Conservation (phyloP, 2,888 invertebrate genomes). For the Cremastinae sp. region DNA sequence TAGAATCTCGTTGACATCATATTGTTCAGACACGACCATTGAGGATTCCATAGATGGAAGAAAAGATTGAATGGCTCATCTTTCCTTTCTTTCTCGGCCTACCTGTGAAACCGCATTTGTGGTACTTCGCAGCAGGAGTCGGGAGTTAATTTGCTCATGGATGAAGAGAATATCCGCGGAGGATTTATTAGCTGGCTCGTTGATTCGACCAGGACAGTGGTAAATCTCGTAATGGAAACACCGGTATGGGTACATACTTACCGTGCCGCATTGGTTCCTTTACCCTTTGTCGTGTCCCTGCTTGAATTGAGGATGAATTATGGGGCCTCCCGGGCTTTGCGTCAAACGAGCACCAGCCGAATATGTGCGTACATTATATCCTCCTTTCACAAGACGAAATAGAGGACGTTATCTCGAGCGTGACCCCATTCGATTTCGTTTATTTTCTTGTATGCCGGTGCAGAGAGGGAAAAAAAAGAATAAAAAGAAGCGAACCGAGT, state of each 20-base stretch:
- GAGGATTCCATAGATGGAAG: neutral
- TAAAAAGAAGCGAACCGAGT: slow-evolving; percentile 51
- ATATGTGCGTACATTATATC: neutral
- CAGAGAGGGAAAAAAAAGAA: slow-evolving; percentile 17
- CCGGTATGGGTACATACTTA: slow-evolving; percentile 3
- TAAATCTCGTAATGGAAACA: neutral
- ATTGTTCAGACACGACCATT: neutral
- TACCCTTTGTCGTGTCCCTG: slow-evolving; percentile 46
- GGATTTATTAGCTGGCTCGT: slow-evolving; percentile 44
- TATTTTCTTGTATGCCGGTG: slow-evolving; percentile 60
- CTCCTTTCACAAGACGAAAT: slow-evolving; percentile 51
- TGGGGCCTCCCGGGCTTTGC: slow-evolving; percentile 34
- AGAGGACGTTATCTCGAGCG: slow-evolving; percentile 60
- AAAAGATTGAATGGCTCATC: neutral
- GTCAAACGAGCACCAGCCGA: slow-evolving; percentile 28
- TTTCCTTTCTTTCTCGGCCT: neutral
- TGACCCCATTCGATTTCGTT: slow-evolving; percentile 64
- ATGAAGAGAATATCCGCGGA: neutral
- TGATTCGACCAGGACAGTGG: slow-evolving; percentile 15
- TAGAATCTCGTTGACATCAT: too few relatives aligned
- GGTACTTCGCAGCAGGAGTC: neutral
- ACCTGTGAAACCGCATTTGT: slow-evolving; percentile 4
- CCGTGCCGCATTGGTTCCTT: slow-evolving; percentile 33
- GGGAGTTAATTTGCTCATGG: slow-evolving; percentile 38
- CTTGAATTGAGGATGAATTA: slow-evolving; percentile 41